These are phyloP conservation scores for Doryteuthis pealeii DNA, from an alignment of 1,140 invertebrate genomes.

Conservation along the genomic window DNA sequence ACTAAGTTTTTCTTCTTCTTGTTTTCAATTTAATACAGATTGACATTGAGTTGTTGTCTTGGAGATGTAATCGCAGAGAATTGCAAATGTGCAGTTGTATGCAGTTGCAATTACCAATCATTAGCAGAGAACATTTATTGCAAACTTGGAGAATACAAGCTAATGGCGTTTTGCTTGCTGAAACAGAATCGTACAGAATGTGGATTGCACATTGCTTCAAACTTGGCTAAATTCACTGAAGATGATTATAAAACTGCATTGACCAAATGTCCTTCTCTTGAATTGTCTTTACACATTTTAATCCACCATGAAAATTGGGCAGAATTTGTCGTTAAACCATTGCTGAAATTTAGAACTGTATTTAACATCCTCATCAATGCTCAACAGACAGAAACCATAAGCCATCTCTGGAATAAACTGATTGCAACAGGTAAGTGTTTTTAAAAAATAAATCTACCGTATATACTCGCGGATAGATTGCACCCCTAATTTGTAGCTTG, in stretches of 20 bases:
- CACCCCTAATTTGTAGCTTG: too few species aligned
- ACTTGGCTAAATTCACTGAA: not conserved
- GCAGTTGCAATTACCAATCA: constrained; percentile 46
- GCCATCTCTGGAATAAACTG: too few species aligned
- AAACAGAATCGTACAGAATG: constrained; percentile 47
- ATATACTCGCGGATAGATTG: too few species aligned
- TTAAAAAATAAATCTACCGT: too few species aligned
- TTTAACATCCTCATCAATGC: too few species aligned
- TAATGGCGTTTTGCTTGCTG: constrained; percentile 43
- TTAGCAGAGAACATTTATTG: constrained; percentile 54
- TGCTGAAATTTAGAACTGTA: too few species aligned
- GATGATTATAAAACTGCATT: not conserved
- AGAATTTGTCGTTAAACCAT: too few species aligned
- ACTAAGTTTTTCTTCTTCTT: too few species aligned
- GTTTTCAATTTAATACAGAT: constrained; percentile 30
- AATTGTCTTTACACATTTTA: not conserved
- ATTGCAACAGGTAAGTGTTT: too few species aligned
- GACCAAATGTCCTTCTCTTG: not conserved
- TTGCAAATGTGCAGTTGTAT: constrained; percentile 45
- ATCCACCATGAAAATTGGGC: too few species aligned
- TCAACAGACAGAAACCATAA: too few species aligned
- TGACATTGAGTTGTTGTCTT: constrained; percentile 45
- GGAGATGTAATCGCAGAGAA: constrained; percentile 46
- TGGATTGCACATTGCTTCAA: constrained; percentile 37
- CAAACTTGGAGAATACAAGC: constrained; percentile 35